phyloP scores from a whole-genome alignment of 2,113 vertebrate species.

The Ovibos moschatus region DNA sequence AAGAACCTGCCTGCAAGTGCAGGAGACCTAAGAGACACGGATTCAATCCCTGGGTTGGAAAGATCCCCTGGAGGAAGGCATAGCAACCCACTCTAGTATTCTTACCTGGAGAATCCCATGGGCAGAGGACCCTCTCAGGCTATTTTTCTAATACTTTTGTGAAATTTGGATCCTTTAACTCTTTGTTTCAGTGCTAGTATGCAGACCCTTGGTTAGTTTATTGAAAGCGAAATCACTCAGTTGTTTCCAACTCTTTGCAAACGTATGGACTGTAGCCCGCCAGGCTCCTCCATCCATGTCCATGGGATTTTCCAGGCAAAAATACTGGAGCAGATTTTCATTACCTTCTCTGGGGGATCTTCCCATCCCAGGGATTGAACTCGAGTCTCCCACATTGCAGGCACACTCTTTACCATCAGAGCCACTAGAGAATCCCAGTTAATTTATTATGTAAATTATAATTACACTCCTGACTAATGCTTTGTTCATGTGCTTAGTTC shows the following conservation, averaged over 20 bases:
- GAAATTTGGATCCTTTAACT: neutral
- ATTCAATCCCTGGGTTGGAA: neutral
- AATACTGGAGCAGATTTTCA: neutral
- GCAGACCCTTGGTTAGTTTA: neutral
- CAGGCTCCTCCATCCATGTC: neutral
- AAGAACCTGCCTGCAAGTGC: neutral
- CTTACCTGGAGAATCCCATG: neutral
- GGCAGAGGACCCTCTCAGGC: neutral
- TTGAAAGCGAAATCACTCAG: neutral
- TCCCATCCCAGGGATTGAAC: neutral
- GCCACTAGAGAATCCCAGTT: neutral
- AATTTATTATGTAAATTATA: neutral
- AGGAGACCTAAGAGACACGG: neutral
- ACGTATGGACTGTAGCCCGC: rapidly evolving
- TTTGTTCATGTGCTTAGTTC: neutral
- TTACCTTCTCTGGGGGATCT: neutral
- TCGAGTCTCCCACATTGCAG: neutral
- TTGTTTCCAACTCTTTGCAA: neutral
- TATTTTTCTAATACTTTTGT: neutral
- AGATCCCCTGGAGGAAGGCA: neutral
- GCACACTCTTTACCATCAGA: neutral
- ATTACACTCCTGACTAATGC: neutral
- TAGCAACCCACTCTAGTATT: neutral
- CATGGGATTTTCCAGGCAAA: neutral
- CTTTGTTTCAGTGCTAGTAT: neutral